phyloP scores from a whole-genome alignment of 2,797 vertebrate genomes.

The Toxotes lorentzi region DNA sequence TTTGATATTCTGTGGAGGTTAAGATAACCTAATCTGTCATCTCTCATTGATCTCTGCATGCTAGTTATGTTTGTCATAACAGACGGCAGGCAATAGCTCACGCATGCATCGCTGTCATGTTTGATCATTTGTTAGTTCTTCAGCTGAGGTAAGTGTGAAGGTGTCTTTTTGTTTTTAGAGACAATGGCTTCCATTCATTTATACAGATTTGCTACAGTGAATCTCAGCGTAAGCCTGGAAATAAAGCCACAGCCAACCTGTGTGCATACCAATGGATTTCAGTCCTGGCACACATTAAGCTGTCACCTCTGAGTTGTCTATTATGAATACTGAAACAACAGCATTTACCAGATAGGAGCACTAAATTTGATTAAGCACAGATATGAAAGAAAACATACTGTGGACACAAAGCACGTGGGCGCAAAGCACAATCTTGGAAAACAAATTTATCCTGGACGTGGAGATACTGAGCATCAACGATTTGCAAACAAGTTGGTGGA shows the following conservation, averaged over 20 bases:
- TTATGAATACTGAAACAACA: constrained; percentile 28
- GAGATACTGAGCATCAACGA: not conserved
- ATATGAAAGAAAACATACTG: constrained; percentile 11
- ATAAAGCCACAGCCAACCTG: constrained; percentile 5
- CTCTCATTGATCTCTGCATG: constrained; percentile 68
- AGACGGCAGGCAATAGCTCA: constrained; percentile 65
- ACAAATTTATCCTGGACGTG: not conserved
- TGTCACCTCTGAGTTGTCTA: constrained; percentile 27
- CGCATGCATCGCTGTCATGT: constrained; percentile 65
- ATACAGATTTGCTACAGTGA: constrained; percentile 34
- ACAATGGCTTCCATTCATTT: constrained; percentile 55
- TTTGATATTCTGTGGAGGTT: constrained; percentile 64
- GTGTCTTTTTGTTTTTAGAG: constrained; percentile 50
- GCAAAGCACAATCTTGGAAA: constrained; percentile 2
- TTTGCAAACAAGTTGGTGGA: not conserved
- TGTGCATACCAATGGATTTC: constrained; percentile 32
- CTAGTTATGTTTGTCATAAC: constrained; percentile 69
- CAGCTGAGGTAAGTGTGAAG: constrained; percentile 46
- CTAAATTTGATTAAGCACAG: not conserved
- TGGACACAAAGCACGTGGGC: not conserved
- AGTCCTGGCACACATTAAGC: constrained; percentile 8
- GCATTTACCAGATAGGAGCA: constrained; percentile 17
- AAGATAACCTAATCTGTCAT: constrained; percentile 76
- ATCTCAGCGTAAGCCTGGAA: constrained; percentile 37
- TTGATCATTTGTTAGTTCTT: constrained; percentile 66